Conservation (phyloP, 2,888 invertebrate genomes). For the Trisateles emortualis region DNA sequence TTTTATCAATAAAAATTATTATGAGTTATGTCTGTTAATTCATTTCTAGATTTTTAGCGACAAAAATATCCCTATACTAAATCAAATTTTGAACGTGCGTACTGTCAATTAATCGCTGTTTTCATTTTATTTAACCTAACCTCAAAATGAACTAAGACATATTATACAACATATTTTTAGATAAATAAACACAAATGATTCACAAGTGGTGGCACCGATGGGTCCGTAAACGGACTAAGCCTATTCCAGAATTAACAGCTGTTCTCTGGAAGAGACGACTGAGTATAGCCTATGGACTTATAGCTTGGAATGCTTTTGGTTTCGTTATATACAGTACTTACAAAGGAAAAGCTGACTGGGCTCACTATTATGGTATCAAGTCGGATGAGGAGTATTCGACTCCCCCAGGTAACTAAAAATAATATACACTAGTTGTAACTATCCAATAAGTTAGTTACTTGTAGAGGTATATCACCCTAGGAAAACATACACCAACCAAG, state of each 20-base stretch:
- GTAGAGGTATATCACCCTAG: not conserved
- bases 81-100: not conserved
- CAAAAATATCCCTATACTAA: not conserved
- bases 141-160: constrained; percentile 10
- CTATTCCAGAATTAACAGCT: constrained; percentile 82
- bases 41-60: too few species aligned
- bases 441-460: not conserved
- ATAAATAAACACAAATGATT: constrained; percentile 54
- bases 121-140: constrained; percentile 13
- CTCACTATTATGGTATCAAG: constrained; percentile 88
- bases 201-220: constrained; percentile 79
- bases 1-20: too few species aligned
- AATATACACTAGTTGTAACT: not conserved
- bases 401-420: constrained; percentile 83
- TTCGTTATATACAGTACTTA: constrained; percentile 87
- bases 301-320: constrained; percentile 92
- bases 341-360: constrained; percentile 89
- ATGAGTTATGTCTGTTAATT: too few species aligned
- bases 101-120: too few species aligned
- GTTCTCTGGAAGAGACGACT: constrained; percentile 88
- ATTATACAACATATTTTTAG: constrained; percentile 24
- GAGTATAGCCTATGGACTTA: constrained; percentile 88
- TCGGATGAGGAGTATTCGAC: constrained; percentile 85
- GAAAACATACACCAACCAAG: too few species aligned
- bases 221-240: constrained; percentile 74